Base-by-base conservation (phyloP, 1,140 invertebrate species). In the Aphaenogaster floridana region DNA sequence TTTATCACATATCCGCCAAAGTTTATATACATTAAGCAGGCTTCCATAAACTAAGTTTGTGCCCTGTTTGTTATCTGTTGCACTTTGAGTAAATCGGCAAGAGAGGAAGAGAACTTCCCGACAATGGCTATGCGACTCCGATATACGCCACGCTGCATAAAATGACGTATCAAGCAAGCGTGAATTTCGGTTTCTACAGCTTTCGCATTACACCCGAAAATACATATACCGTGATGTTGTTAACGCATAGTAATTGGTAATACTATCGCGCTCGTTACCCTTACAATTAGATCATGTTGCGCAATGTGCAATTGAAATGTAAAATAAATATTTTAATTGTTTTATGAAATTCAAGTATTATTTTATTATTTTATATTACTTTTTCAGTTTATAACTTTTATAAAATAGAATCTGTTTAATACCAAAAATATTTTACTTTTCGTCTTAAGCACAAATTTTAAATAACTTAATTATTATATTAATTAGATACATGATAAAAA, bases 51-150 rank as follows among this genome's bases (percentile, higher is more conserved):
- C 77, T 59, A 68, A 86, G 85, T 86, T 86, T 86, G 17, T 13
- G 64, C 52, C 48, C 59, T 80, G 76, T 83, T 61, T 76, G 69
- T 84, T 84, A 84, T 57, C 64, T 81, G 78, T 86, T 68, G 21
- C 78, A 80, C 78, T 86, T 68, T 57, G 78, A 59, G 57, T 17
- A 69, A 86, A 81, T 81, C 34, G 36, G 42, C 8, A 28, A 36
- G 39, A 66, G 48, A 76, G 54, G 48, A 13, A 39, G 59, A 74
- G 42, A 74, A 84, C 54, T 74, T 84, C 2, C 28, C 28, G 45
- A 84, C 80, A 84, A 84, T 84, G 54, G 48, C n/a, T 63, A n/a
- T 69, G 50, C 64, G 69, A 74, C 54, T 61, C 28, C 28, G 54
- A 74, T 84, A 39, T 61, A 76, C 71, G n/a, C 61, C 42, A 7